Evolutionary conservation across 1,140 invertebrate genomes (phyloP).

Genomic region (roundworm (Caenorhabditis elegans)): WBcel235 BX284603.4:7036501-7037000

Average conservation of each 20-base stretch:
- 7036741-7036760: constrained; percentile 47
- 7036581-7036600: too few species aligned
- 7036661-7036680: constrained; percentile 14
- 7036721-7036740: constrained; percentile 52
- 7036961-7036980: constrained; percentile 27
- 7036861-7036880: constrained; percentile 6
- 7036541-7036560: too few species aligned
- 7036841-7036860: neutral
- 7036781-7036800: neutral
- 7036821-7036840: too few species aligned
- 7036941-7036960: constrained; percentile 26
- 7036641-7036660: neutral
- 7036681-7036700: constrained; percentile 38
- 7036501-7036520: too few species aligned
- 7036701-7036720: constrained; percentile 48
- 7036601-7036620: too few species aligned
- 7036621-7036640: neutral
- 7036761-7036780: constrained; percentile 16
- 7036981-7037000: constrained; percentile 36
- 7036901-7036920: constrained; percentile 42
- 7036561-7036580: too few species aligned
- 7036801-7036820: neutral
- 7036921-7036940: constrained; percentile 42
- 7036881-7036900: constrained; percentile 30
- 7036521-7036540: too few species aligned